Conservation (phyloP, 1,140 invertebrate species). For the Rhopalosiphum maidis region DNA sequence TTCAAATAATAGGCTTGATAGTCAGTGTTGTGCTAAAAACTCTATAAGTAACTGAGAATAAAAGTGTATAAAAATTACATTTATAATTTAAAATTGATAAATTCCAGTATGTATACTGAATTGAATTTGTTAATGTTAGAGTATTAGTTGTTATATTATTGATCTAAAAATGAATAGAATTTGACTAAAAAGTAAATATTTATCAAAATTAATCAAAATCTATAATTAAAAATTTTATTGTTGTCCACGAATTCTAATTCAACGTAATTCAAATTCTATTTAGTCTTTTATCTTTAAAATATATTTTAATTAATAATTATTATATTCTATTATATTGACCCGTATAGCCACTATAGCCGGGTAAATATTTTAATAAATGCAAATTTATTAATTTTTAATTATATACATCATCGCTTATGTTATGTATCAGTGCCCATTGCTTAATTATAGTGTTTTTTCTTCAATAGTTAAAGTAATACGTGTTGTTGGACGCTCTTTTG, state of each 20-base stretch:
- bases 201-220: not conserved
- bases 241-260: not conserved
- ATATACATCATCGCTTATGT: not conserved
- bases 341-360: too few species aligned
- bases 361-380: not conserved
- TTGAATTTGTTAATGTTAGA: not conserved
- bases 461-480: not conserved
- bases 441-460: not conserved
- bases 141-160: not conserved
- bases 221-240: not conserved
- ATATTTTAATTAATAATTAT: not conserved
- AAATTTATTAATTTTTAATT: constrained; percentile 13
- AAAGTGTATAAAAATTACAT: not conserved
- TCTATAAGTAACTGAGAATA: not conserved
- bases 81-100: not conserved
- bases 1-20: not conserved
- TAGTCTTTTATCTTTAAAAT: not conserved
- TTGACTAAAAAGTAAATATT: not conserved
- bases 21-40: not conserved
- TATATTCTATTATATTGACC: not conserved
- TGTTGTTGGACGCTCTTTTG: not conserved
- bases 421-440: not conserved
- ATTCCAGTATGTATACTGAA: not conserved
- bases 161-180: not conserved
- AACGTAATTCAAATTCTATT: too few species aligned